Evolutionary conservation across 2,113 vertebrate genomes (phyloP).

Genomic region (Perca flavescens): DNA sequence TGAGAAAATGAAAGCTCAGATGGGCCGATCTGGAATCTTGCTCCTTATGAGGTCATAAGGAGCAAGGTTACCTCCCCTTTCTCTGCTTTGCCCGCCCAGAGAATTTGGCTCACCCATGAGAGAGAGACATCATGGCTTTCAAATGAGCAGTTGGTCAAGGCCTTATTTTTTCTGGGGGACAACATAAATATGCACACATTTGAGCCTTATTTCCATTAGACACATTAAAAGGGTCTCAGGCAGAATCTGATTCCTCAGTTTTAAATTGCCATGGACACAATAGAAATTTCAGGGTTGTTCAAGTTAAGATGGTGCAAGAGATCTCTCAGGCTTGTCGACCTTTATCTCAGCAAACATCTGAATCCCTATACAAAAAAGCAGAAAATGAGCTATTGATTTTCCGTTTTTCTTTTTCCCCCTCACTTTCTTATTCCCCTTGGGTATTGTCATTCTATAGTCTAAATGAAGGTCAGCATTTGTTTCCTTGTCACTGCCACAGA

Average conservation of each 20-base stretch:
- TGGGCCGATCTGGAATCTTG: no score
- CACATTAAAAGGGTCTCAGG: slow-evolving; percentile 38
- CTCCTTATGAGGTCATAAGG: no score
- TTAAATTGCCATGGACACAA: slow-evolving; percentile 73
- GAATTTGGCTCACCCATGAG: no score
- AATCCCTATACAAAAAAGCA: slow-evolving; percentile 91
- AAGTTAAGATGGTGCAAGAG: slow-evolving; percentile 77
- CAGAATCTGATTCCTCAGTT: slow-evolving; percentile 59
- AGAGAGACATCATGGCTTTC: no score
- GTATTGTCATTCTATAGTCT: slow-evolving; percentile 92
- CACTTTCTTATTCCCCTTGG: slow-evolving; percentile 79
- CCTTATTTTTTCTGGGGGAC: background rate
- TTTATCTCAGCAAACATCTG: slow-evolving; percentile 93
- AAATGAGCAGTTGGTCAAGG: no score
- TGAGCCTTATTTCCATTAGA: slow-evolving; percentile 40
- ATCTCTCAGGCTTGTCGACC: slow-evolving; percentile 85
- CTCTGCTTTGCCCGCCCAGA: no score
- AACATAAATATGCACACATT: slow-evolving; percentile 20
- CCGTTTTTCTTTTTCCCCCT: slow-evolving; percentile 70
- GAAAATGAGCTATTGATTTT: slow-evolving; percentile 97
- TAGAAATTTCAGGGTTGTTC: slow-evolving; percentile 83
- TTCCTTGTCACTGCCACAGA: slow-evolving; percentile 86
- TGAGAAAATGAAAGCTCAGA: no score
- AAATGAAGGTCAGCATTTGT: slow-evolving; percentile 94
- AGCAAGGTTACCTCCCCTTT: no score